Conservation (phyloP, 1,140 invertebrate genomes). For the Bombus picipes region DNA sequence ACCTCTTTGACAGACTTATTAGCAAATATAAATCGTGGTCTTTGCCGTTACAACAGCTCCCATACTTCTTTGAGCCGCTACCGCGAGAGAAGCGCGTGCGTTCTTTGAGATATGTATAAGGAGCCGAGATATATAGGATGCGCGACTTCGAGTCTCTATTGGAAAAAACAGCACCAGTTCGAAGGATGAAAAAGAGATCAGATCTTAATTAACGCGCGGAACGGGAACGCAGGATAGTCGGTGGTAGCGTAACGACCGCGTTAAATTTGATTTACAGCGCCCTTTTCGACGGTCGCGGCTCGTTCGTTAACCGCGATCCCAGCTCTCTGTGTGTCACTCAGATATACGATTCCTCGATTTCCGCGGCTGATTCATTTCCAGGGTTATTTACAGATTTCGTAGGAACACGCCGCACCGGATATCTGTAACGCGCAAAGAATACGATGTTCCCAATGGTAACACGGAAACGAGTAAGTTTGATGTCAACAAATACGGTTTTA, state of each 20-base stretch:
- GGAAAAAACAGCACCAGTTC: background rate
- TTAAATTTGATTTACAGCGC: constrained; percentile 56
- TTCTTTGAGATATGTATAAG: background rate
- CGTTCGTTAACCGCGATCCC: constrained; percentile 26
- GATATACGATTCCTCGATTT: background rate
- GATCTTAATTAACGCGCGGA: constrained; percentile 55
- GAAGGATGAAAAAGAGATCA: constrained; percentile 35
- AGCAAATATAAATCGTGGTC: constrained; percentile 60
- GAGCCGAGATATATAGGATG: background rate
- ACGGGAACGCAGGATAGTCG: constrained; percentile 16
- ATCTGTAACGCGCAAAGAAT: constrained; percentile 19
- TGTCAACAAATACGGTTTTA: background rate
- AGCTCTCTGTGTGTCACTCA: background rate
- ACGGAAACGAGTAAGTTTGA: background rate
- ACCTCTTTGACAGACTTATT: constrained; percentile 63
- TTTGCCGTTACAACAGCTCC: constrained; percentile 45
- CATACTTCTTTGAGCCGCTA: constrained; percentile 21
- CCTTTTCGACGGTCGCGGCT: constrained; percentile 14
- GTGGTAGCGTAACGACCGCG: constrained; percentile 42
- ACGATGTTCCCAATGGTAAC: background rate
- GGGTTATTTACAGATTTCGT: background rate
- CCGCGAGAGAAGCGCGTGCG: constrained; percentile 4
- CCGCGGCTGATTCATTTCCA: background rate
- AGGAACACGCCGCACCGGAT: background rate
- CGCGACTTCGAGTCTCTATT: background rate